Conservation (phyloP, 30 jellyfish, hydroid and myxozoan genomes). For the Sanderia malayensis region DNA sequence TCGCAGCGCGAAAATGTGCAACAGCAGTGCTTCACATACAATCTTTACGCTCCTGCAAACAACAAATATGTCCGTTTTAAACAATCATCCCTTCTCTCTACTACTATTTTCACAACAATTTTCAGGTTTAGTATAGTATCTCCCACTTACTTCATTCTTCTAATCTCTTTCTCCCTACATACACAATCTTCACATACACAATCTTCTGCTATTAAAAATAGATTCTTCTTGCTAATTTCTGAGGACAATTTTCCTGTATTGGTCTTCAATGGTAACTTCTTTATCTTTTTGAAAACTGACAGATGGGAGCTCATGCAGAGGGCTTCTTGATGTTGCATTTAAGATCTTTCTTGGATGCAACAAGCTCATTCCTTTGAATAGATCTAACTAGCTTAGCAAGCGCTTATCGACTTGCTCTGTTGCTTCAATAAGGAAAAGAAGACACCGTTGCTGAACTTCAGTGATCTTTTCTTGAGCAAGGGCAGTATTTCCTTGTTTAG, state of each 20-base stretch:
- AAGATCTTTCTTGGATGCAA: conserved; percentile 47
- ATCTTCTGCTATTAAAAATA: conserved; percentile 44
- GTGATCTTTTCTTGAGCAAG: conserved; percentile 35
- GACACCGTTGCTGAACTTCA: conserved; percentile 54
- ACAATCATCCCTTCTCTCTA: no score
- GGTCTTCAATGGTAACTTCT: conserved; percentile 46
- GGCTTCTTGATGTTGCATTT: conserved; percentile 51
- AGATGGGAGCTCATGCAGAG: conserved; percentile 46
- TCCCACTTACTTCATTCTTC: no score
- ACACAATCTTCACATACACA: no score
- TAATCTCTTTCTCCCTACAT: no score
- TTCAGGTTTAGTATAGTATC: no score
- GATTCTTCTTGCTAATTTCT: conserved; percentile 60
- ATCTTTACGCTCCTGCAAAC: no score
- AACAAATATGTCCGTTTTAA: no score
- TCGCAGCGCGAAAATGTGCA: no score
- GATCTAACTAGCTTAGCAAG: conserved; percentile 38
- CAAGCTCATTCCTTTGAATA: conserved; percentile 36
- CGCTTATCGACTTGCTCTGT: conserved; percentile 57
- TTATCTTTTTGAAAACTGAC: conserved; percentile 29
- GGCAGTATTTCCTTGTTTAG: conserved; percentile 19
- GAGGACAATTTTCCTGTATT: conserved; percentile 51
- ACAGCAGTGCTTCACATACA: no score
- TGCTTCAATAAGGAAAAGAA: conserved; percentile 52
- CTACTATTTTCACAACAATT: no score